Evolutionary conservation across 2,797 vertebrate species (phyloP).

Genomic region (Okamejei kenojei): DNA sequence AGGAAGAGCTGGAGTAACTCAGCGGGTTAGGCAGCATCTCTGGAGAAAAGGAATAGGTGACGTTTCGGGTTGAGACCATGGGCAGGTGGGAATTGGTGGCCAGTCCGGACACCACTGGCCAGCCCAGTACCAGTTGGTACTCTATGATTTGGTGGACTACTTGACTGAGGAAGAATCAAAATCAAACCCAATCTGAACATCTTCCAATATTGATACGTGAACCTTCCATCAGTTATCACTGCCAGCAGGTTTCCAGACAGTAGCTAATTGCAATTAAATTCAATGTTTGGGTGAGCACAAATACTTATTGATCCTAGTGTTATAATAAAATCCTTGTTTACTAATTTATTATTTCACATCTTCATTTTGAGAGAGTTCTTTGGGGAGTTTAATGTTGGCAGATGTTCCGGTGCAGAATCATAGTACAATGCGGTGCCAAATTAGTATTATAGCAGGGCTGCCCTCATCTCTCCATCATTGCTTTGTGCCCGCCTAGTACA

Average conservation of each 20-base stretch:
- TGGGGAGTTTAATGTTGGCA: background rate
- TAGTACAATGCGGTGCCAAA: background rate
- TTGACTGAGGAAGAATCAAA: background rate
- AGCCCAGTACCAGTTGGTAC: too few species aligned
- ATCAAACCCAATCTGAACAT: background rate
- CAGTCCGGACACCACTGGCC: too few species aligned
- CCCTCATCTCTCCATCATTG: background rate
- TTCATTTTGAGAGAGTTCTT: constrained; percentile 20
- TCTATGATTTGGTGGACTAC: background rate
- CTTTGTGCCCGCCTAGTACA: constrained; percentile 3
- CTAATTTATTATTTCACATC: constrained; percentile 20
- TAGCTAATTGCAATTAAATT: constrained; percentile 29
- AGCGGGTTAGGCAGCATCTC: too few species aligned
- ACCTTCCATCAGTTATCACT: background rate
- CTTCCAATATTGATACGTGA: background rate
- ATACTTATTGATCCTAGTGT: background rate
- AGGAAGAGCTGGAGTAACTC: too few species aligned
- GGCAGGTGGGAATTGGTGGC: too few species aligned
- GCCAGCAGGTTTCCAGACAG: background rate
- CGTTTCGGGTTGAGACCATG: too few species aligned
- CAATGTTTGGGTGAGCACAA: background rate
- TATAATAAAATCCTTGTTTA: constrained; percentile 26
- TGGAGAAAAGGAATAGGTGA: too few species aligned
- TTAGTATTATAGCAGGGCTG: background rate
- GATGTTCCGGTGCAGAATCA: background rate